A percentile compares a stretch with the other conserved stretches of the same genome.
Conservation (phyloP, 1,140 invertebrate species). For the Gonioctena quinquepunctata region DNA sequence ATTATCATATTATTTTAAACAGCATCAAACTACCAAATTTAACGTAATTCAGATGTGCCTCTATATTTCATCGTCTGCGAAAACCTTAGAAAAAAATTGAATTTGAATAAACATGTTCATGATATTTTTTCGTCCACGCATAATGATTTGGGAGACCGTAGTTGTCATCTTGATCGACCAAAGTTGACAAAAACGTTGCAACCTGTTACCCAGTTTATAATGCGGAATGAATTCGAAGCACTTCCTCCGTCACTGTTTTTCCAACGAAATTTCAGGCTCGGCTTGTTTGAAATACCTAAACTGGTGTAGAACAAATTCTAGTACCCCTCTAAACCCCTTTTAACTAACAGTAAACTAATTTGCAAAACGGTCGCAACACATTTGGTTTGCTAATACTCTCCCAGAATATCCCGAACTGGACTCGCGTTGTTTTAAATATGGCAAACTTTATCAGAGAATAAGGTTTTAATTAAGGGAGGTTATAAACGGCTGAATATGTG, state of each 20-base stretch:
- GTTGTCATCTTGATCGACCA: too few species aligned
- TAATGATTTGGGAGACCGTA: too few species aligned
- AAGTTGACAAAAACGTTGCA: too few species aligned
- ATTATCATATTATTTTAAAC: too few species aligned
- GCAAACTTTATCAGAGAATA: slow-evolving; percentile 17
- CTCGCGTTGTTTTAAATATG: slow-evolving; percentile 18
- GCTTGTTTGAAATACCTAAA: slow-evolving; percentile 9
- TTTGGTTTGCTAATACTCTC: slow-evolving; percentile 19
- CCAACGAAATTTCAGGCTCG: not conserved
- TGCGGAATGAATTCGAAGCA: too few species aligned
- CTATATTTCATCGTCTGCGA: too few species aligned
- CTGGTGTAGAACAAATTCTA: slow-evolving; percentile 9
- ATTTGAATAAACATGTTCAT: too few species aligned
- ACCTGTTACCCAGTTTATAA: too few species aligned
- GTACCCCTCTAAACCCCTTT: slow-evolving; percentile 16
- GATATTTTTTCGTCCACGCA: too few species aligned
- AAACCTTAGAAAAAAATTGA: too few species aligned
- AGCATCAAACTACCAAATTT: too few species aligned
- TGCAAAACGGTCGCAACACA: slow-evolving; percentile 16
- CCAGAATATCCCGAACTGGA: slow-evolving; percentile 14
- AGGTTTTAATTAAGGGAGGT: slow-evolving; percentile 19
- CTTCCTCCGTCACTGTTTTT: not conserved
- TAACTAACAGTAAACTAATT: slow-evolving; percentile 21
- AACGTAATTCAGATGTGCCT: too few species aligned
- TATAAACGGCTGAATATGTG: slow-evolving; percentile 13